Evolutionary conservation across 53 echinoderm and acorn worm genomes (phyloP), one percentile per base, ranked within the genome.

Genomic region (Hippasteria phrygiana): DNA sequence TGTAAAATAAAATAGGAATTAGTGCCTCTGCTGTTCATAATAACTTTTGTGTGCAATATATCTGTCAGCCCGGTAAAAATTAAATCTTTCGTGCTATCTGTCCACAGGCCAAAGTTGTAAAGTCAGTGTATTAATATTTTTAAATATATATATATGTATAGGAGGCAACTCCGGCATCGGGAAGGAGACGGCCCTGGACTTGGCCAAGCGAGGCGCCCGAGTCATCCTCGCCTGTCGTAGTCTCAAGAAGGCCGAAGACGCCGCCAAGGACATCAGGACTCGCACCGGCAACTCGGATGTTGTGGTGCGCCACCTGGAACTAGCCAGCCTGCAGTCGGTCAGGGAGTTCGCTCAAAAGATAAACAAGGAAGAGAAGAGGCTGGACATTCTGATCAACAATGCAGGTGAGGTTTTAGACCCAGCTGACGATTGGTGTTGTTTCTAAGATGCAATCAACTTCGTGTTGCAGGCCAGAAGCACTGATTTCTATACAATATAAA

Each of bases 161-260:
- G 91, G 91, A 16, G 88, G 24, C 17, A 91, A 91, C 55, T 71
- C 91, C 29, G 91, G 91, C 48, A 91, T 91, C 34, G 91, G 91
- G 8, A 87, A 59, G 40, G 42, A 26, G 41, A 91, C 91, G 13
- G 87, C 91, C 33, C 20, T 91, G 26, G 91, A 87, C 67, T 38
- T 91, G 18, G 91, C 91, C 36, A 77, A 34, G 14, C 83, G 83
- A 91, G 91, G 91, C 24, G 91, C 91, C 16, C 77, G 80, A 18
- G 91, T 91, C 42, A 91, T 91, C 65, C 79, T 91, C 24, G 91
- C 91, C 33, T 91, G 91, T 55, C 87, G 91, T 42, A 67, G 45
- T 71, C 78, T 77, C 56, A 29, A 69, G 53, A 91, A 88, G 69
- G 91, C 79, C 46, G 51, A 77, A 27, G 43, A 37, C 46, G 88